Base-by-base conservation (phyloP, 2,888 invertebrate genomes). In the Phaedon cochleariae region DNA sequence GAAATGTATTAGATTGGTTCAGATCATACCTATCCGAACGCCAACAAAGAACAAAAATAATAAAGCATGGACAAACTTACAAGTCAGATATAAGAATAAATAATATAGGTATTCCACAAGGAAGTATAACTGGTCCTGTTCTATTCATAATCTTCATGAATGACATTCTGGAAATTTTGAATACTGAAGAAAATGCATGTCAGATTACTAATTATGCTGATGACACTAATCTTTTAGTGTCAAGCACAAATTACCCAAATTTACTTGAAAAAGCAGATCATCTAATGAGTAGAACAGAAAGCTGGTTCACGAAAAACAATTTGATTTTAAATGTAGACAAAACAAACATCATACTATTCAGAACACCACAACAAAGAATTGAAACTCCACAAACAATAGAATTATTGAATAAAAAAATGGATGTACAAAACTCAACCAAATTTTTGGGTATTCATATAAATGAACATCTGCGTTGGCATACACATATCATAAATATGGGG, bases 311-410 rank as follows among this genome's bases (percentile, higher is more conserved):
- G 15, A 46, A 46, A 18, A 46, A 46, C 20, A 45, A 57, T 21
- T 22, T 57, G 18, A 41, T 41, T 41, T 41, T 41, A 41, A 46
- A 57, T 46, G 29, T 57, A 12, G 26, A 46, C 18, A 57, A 57
- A 57, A 57, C 57, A 26, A 57, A 45, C 18, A 21, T 57, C 21
- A 26, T 57, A 15, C 22, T 57, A 22, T 57, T 57, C 53, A 22
- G 29, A 61, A 61, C 61, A 22, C 22, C 46, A 53, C 54, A 61
- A 54, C 61, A 61, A 61, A 46, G 54, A 54, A 52, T 26, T 22
- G n/a, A n/a, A 29, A 52, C 52, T 26, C 26, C 52, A 22, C 22
- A 22, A 26, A 31, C 15, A 53, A 53, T 61, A 49, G 41, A 29
- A 57, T 57, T 57, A 62, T 51, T 17, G 51, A 57, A 34, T 34